Conservation (phyloP, 2,888 invertebrate genomes). For the Sarcophaga rosellei region DNA sequence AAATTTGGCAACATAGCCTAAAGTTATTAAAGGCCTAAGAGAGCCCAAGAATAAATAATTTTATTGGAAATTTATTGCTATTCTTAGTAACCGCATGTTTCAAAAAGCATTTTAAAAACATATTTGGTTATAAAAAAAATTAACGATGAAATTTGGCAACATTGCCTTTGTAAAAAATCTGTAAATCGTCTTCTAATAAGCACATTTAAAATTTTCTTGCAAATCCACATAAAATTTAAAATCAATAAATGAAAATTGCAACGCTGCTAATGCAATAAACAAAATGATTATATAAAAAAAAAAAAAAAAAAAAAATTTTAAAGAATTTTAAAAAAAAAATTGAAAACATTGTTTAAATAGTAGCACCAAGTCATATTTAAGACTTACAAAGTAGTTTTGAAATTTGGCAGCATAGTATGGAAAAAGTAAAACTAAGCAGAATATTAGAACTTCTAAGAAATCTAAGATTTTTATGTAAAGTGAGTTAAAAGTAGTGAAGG, state of each 20-base stretch:
- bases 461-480: too few relatives aligned
- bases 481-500: too few relatives aligned
- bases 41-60: neutral
- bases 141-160: slow-evolving; percentile 1
- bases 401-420: neutral
- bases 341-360: neutral
- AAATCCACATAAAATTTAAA: too few relatives aligned
- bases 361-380: neutral
- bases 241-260: too few relatives aligned
- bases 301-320: too few relatives aligned
- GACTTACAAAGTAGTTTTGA: neutral
- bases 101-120: neutral
- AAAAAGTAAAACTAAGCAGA: neutral
- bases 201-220: too few relatives aligned
- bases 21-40: neutral
- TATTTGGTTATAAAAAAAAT: neutral
- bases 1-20: slow-evolving; percentile 7
- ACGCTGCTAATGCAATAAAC: too few relatives aligned
- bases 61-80: neutral
- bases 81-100: neutral
- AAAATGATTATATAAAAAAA: too few relatives aligned
- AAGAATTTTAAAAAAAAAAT: too few relatives aligned
- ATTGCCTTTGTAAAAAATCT: neutral
- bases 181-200: neutral
- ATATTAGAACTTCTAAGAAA: too few relatives aligned